A percentile compares a stretch with the other conserved stretches of the same genome.
phyloP scores from a whole-genome alignment of 1,140 invertebrate species.

The Drosophila triauraria region DNA sequence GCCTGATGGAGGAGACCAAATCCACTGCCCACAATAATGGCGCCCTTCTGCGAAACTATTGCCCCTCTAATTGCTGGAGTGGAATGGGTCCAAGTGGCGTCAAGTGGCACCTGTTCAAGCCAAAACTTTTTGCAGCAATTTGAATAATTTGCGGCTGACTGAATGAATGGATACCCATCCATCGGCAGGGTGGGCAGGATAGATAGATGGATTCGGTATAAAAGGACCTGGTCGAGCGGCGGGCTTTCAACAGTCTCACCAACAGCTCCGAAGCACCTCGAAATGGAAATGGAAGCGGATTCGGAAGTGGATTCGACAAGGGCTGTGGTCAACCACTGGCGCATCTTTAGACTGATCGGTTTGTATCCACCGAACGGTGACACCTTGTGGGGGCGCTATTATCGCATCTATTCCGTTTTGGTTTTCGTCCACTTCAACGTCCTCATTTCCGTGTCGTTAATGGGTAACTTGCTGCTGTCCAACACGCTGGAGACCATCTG shows the following conservation, averaged over 20 bases:
- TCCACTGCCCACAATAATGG: not conserved
- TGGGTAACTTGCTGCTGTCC: constrained; percentile 24
- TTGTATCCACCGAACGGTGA: constrained; percentile 24
- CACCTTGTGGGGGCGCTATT: constrained; percentile 36
- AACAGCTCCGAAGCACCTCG: not conserved
- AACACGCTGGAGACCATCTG: constrained; percentile 48
- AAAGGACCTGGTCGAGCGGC: constrained; percentile 21
- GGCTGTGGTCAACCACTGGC: constrained; percentile 58
- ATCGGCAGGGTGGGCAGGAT: not conserved
- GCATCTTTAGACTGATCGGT: constrained; percentile 51
- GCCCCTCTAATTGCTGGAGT: constrained; percentile 3
- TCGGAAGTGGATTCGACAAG: constrained; percentile 51
- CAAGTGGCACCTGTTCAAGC: not conserved
- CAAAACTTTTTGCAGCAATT: constrained; percentile 56
- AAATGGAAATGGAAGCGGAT: constrained; percentile 16
- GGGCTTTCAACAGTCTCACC: not conserved
- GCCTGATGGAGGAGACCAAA: not conserved
- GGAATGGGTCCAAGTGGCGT: not conserved
- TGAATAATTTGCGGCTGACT: constrained; percentile 70
- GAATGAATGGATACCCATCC: too few species aligned
- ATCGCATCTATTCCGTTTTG: constrained; percentile 37
- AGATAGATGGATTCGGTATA: constrained; percentile 39
- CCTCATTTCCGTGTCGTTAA: constrained; percentile 10
- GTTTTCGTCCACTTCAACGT: not conserved
- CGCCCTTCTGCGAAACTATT: constrained; percentile 6